phyloP scores from a whole-genome alignment of 37 sponge, comb jelly and placozoan genomes.

The Chondrosia reniformis region DNA sequence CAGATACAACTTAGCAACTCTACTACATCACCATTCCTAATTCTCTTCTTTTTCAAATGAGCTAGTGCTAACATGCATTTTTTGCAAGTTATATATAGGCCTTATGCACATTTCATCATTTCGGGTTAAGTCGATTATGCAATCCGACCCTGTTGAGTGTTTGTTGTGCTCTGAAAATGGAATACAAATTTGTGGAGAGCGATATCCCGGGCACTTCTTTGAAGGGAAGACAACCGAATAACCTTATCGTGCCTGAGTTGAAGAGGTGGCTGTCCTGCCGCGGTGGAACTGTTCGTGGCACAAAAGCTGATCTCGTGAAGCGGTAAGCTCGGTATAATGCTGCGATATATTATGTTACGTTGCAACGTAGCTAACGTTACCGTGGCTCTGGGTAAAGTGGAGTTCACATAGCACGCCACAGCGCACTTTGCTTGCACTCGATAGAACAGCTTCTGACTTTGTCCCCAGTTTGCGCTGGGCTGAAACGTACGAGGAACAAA shows the following conservation, averaged over 20 bases:
- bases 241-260: constrained; percentile 11
- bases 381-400: background rate
- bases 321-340: background rate
- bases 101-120: constrained; percentile 12
- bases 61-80: too few relatives aligned
- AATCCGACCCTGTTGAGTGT: constrained; percentile 16
- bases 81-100: background rate
- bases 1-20: too few relatives aligned
- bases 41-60: too few relatives aligned
- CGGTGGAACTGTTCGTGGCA: background rate
- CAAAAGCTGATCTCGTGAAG: background rate
- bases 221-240: background rate
- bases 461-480: background rate
- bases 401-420: background rate
- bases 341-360: background rate
- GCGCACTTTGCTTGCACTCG: background rate
- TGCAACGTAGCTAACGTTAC: background rate
- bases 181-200: constrained; percentile 7
- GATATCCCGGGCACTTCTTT: constrained; percentile 12
- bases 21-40: too few relatives aligned
- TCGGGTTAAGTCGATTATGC: background rate
- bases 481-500: background rate
- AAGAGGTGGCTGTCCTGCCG: background rate
- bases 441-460: background rate
- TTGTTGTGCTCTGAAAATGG: background rate